phyloP scores from a whole-genome alignment of 2,888 invertebrate species.

The Thalpophila matura region DNA sequence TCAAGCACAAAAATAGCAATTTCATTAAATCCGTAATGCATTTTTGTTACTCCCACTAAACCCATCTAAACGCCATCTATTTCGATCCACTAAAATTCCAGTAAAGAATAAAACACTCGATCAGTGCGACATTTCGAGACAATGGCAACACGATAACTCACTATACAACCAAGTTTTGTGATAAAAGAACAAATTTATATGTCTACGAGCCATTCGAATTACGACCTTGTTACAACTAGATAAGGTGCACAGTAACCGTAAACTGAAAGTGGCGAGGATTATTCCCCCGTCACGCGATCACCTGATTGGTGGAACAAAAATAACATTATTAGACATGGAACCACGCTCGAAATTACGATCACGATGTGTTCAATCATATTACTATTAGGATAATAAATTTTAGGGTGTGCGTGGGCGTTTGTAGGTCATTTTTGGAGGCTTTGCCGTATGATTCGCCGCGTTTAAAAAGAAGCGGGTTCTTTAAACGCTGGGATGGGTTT shows the following conservation, averaged over 20 bases:
- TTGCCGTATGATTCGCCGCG: slow-evolving; percentile 26
- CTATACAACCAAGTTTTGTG: slow-evolving; percentile 69
- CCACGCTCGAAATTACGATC: slow-evolving; percentile 74
- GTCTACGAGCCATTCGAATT: slow-evolving; percentile 43
- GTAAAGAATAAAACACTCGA: slow-evolving; percentile 75
- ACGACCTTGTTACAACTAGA: slow-evolving; percentile 56
- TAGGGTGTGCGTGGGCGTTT: slow-evolving; percentile 69
- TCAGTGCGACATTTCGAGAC: slow-evolving; percentile 73
- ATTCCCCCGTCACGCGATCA: slow-evolving; percentile 75
- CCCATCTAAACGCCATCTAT: slow-evolving; percentile 63
- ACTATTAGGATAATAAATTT: slow-evolving; percentile 75
- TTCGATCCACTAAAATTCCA: slow-evolving; percentile 67
- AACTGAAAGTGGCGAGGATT: slow-evolving; percentile 54
- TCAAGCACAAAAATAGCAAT: background rate
- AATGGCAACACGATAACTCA: slow-evolving; percentile 74
- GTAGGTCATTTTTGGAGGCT: slow-evolving; percentile 58
- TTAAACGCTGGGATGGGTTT: slow-evolving; percentile 14
- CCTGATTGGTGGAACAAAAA: slow-evolving; percentile 77
- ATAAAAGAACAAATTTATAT: slow-evolving; percentile 59
- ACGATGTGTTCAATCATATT: slow-evolving; percentile 77
- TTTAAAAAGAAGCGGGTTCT: slow-evolving; percentile 6
- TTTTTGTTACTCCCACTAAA: slow-evolving; percentile 33
- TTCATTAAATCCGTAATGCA: slow-evolving; percentile 9
- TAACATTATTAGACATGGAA: slow-evolving; percentile 81
- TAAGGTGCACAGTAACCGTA: slow-evolving; percentile 56